Conservation (phyloP, 2,888 invertebrate genomes). For the Lasiommata megera region DNA sequence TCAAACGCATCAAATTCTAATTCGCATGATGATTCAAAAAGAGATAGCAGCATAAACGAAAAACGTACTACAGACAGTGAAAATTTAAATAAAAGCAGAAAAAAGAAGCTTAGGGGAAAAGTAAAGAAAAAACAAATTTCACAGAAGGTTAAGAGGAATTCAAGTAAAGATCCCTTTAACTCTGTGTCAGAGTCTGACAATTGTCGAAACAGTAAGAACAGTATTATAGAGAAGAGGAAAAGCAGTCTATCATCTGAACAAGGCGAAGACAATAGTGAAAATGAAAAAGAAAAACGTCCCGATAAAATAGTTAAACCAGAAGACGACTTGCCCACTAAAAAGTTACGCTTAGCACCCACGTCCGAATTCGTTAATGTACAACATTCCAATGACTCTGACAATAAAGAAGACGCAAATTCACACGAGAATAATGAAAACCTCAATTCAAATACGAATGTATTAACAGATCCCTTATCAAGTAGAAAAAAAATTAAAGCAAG, state of each 20-base stretch:
- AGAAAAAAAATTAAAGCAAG: constrained; percentile 70
- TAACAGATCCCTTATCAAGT: constrained; percentile 47
- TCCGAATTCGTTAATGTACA: constrained; percentile 59
- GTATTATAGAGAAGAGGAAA: constrained; percentile 69
- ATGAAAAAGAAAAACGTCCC: constrained; percentile 55
- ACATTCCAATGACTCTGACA: constrained; percentile 66
- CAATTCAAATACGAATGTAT: constrained; percentile 37
- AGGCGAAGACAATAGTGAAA: constrained; percentile 53
- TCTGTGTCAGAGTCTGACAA: constrained; percentile 57
- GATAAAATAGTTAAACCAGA: constrained; percentile 59
- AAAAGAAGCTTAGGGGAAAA: constrained; percentile 61
- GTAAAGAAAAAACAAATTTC: constrained; percentile 60
- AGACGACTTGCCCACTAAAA: constrained; percentile 66
- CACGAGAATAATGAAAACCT: constrained; percentile 51
- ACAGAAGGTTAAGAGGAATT: constrained; percentile 51
- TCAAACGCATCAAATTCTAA: constrained; percentile 57
- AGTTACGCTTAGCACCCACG: constrained; percentile 65
- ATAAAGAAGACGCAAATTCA: constrained; percentile 43
- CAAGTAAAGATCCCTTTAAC: constrained; percentile 53
- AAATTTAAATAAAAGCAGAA: constrained; percentile 54
- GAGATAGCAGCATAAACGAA: constrained; percentile 55
- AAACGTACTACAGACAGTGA: constrained; percentile 57
- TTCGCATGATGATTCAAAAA: constrained; percentile 46
- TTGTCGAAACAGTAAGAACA: constrained; percentile 65
- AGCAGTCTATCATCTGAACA: constrained; percentile 72